These are phyloP conservation scores for Mus pahari DNA, from an alignment of 2,113 vertebrate species.

Conservation along the genomic window DNA sequence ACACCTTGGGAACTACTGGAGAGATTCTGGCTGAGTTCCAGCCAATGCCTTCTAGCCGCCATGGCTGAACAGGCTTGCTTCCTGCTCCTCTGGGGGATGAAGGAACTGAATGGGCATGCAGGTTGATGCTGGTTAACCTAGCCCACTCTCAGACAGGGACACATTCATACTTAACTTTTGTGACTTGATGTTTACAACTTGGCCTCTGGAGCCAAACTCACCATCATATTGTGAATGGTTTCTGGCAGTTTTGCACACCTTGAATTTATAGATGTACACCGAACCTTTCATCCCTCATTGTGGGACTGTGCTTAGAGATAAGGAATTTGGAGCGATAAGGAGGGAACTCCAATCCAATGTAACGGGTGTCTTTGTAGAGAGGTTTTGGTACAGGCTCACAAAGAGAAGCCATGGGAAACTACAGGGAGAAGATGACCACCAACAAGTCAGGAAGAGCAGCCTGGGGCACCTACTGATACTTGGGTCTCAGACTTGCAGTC, in stretches of 20 bases:
- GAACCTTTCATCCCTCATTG: background rate
- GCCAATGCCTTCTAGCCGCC: background rate
- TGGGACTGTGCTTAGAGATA: background rate
- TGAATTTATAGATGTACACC: background rate
- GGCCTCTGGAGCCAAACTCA: background rate
- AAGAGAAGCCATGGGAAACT: background rate
- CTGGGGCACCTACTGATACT: background rate
- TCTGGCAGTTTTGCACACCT: no score
- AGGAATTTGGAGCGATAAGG: background rate
- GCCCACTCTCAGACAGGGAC: background rate
- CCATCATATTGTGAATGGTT: background rate
- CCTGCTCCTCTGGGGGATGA: background rate
- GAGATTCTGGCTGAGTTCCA: background rate
- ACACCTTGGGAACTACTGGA: background rate
- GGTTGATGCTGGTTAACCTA: background rate
- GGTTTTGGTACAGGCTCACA: background rate
- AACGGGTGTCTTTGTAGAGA: background rate
- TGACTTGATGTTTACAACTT: background rate
- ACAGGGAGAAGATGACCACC: background rate
- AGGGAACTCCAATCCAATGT: background rate
- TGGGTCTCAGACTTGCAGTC: background rate
- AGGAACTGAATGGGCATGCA: background rate
- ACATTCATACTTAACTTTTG: background rate
- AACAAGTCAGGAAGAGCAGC: background rate
- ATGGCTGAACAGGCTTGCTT: background rate